Base-by-base conservation (phyloP, 2,888 invertebrate genomes). In the Antitype chi region DNA sequence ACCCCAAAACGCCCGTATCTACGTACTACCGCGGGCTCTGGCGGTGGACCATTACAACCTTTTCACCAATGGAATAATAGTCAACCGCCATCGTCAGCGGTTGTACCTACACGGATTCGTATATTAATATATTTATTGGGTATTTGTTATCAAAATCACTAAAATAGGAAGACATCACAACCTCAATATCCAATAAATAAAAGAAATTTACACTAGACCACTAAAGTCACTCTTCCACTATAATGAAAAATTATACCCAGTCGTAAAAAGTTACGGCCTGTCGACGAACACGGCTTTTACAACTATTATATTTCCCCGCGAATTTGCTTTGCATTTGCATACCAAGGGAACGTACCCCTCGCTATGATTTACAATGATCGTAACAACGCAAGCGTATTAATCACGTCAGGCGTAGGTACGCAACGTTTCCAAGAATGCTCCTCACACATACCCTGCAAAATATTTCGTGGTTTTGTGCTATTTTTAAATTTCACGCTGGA, bases 401-500 rank as follows among this genome's bases (percentile, higher is more conserved):
- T 92, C 89, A 89, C 84, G 85, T 85, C 78, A 73, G 73, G 71
- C 73, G 64, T 78, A 28, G 52, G 71, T 78, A 81, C 47, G 66
- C 69, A 83, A 70, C 75, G 77, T 73, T 87, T 87, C 88, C 86
- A 88, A 90, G 91, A 91, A 91, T 83, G 85, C 71, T 76, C 76
- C 77, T 84, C 80, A 84, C 81, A 70, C 66, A 81, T 52, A 80
- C 78, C 78, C 82, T 78, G 78, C 81, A 80, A 81, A 84, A 80
- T 87, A 91, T 85, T 89, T 85, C 73, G 85, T 84, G 72, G 86
- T 87, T 90, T 90, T 87, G 70, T 88, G 87, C 87, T 92, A 90
- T 92, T 92, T 93, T 92, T 92, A 89, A 87, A 91, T 88, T 91
- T 92, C 74, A 88, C 89, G 88, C 87, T 85, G 89, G 85, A 85